Evolutionary conservation across 30 jellyfish, hydroid and myxozoan genomes (phyloP), one percentile per base, ranked within the genome.

Genomic region (Calvadosia cruxmelitensis): DNA sequence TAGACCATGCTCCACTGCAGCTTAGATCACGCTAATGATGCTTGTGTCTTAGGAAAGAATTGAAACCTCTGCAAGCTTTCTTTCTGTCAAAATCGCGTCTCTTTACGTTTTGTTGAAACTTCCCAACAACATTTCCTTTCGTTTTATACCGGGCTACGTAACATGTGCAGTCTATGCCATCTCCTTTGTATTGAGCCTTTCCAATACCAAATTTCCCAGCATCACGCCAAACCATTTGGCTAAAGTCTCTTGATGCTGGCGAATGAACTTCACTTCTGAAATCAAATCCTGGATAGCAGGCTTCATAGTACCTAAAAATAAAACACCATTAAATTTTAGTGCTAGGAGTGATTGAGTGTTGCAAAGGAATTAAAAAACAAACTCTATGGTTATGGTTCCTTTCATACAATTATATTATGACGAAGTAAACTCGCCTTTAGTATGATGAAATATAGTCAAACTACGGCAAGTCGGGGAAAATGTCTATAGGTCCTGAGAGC

Each of bases 141-240:
- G 95, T 94, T 20, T 79, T 68, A 52, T 91, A 91, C 31, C 94
- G 65, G 28, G 99, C 99, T 0, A 91, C 99, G 23, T 79, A 68
- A 65, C 81, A 91, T 1, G 95, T 82, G 77, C 99, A 91, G 27
- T 84, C 72, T 35, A 91, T 68, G 10, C 85, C 86, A 13, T 91
- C 86, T 23, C 81, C 95, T 84, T 74, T 83, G 15, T 94, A 68
- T 15, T 92, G 67, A 32, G 86, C 96, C 66, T 91, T 91, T 1
- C 95, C 99, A 78, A 91, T 91, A 30, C 99, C 99, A 0, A 91
- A 63, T 53, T 70, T 69, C 20, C 80, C 72, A 49, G 93, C 81
- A 5, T 76, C 71, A 24, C 75, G 73, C 99, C 99, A 91, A 20
- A 91, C 81, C 50, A 91, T 91, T 70, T 91, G 95, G 0, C 95